phyloP scores from a whole-genome alignment of 2,797 vertebrate species.

The Pangasius djambal region DNA sequence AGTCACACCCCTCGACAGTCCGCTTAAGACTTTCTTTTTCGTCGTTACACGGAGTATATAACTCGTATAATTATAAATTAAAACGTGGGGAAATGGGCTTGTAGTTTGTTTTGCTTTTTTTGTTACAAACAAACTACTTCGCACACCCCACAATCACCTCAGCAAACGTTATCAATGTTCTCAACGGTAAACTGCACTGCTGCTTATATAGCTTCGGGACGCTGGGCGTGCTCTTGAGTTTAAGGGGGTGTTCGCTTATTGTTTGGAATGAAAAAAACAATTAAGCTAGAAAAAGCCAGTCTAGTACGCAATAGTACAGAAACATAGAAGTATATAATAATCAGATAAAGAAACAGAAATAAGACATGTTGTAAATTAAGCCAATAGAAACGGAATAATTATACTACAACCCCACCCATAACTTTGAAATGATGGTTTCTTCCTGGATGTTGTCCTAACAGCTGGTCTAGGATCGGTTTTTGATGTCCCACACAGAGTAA shows the following conservation, averaged over 20 bases:
- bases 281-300: not conserved
- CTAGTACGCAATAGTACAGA: not conserved
- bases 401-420: not conserved
- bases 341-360: not conserved
- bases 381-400: not conserved
- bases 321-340: fast-evolving
- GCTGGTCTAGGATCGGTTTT: slow-evolving; percentile 39
- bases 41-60: slow-evolving; percentile 42
- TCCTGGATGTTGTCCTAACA: not conserved
- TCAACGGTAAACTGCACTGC: not conserved
- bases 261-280: not conserved
- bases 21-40: slow-evolving; percentile 14
- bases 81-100: slow-evolving; percentile 30
- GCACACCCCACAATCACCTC: fast-evolving
- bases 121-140: slow-evolving; percentile 44
- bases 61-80: not conserved
- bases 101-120: slow-evolving; percentile 44
- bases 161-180: slow-evolving; percentile 33
- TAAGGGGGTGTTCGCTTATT: slow-evolving; percentile 38
- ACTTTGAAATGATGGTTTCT: slow-evolving; percentile 22
- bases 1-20: slow-evolving; percentile 69
- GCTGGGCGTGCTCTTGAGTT: slow-evolving; percentile 46
- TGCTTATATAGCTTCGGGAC: slow-evolving; percentile 59
- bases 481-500: not conserved
- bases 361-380: not conserved